Evolutionary conservation across 2,113 vertebrate genomes (phyloP), one percentile per base, ranked within the genome.

Genomic region (Potamarius usumacintae): DNA sequence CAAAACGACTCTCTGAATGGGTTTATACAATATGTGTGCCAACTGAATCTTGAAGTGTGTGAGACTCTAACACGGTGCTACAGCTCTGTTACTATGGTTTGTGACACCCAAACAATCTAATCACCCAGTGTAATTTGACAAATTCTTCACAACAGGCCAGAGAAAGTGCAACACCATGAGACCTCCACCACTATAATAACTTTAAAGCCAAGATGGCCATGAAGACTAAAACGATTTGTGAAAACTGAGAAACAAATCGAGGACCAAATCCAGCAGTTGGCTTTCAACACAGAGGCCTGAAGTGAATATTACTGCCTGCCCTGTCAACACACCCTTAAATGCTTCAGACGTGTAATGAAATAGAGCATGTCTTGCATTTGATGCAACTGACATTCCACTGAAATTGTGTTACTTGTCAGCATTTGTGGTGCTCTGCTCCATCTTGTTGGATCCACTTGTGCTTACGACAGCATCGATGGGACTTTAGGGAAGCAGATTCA

Each of bases 21-120:
- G 25, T 79, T 79, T 42, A 71, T 58, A 50, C 48, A 58, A 50
- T 55, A 86, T 62, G 34, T 74, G 52, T 17, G n/a, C 14, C 10
- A 79, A 82, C 55, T 50, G 18, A 50, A 34, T n/a, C 63, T 65
- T 55, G 3, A 79, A 86, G 25, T 72, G 57, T 25, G 18, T 82
- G n/a, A 25, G 65, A 76, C 65, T 86, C 72, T 81, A 84, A 91
- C 77, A 60, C 3, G 7, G 60, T 67, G 84, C 84, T 83, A 55
- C 69, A 83, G 55, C 69, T 85, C 58, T 78, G 55, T 34, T 18
- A 34, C 72, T 42, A 79, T 63, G 20, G 62, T 77, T 84, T 81
- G 82, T 84, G 87, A 84, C 83, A 88, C 82, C 84, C 78, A 83
- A 85, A 78, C 79, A 87, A 90, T 90, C 88, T 85, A 83, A 91